A percentile compares a stretch with the other conserved stretches of the same genome.
Conservation (phyloP, 2,113 vertebrate genomes). For the Trichechus manatus region DNA sequence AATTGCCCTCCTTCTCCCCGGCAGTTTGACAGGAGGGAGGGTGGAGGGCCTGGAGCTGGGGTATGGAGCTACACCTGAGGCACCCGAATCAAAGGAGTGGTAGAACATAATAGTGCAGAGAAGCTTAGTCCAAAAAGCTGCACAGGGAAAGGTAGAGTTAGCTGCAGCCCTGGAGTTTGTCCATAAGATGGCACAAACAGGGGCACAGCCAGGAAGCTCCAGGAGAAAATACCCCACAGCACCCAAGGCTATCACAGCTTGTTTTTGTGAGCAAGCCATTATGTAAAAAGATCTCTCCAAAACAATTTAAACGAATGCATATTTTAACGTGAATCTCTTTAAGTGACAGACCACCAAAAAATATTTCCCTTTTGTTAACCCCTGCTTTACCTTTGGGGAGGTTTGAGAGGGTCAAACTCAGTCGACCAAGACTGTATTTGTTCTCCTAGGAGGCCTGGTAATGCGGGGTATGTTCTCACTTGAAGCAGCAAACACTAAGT, state of each 20-base stretch:
- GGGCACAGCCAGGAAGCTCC: not conserved
- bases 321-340: not conserved
- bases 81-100: not conserved
- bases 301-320: not conserved
- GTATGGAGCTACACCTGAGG: not conserved
- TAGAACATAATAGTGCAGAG: not conserved
- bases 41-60: not conserved
- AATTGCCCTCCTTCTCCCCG: not conserved
- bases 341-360: not conserved
- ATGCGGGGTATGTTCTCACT: fast-evolving
- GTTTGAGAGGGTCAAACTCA: not conserved
- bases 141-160: not conserved
- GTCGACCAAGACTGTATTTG: not conserved
- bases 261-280: not conserved
- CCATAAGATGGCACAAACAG: too few relatives aligned
- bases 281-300: not conserved
- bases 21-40: not conserved
- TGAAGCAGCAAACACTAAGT: not conserved
- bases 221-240: not conserved
- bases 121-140: not conserved
- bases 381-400: not conserved
- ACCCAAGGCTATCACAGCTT: not conserved
- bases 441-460: not conserved
- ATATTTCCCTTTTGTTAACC: not conserved
- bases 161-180: not conserved